Percentiles rank a stretch among this genome's conserved stretches.
These are phyloP conservation scores for Aplidium turbinatum DNA, from an alignment of 23 tunicate genomes.

Conservation along the genomic window DNA sequence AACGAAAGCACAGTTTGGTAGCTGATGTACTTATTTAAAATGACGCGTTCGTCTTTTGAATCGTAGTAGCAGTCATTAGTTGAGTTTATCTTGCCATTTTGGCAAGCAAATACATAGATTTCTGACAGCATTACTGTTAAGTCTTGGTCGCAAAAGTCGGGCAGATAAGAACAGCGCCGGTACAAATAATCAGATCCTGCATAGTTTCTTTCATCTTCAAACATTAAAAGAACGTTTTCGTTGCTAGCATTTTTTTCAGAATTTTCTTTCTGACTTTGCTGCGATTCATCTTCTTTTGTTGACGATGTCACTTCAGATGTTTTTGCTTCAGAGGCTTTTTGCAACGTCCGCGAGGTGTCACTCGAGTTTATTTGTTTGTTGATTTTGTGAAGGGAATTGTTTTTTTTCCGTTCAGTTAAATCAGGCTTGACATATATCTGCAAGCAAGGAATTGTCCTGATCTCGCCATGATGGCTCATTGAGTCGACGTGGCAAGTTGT, in stretches of 20 bases:
- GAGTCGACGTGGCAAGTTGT: constrained; percentile 59
- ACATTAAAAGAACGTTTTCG: constrained; percentile 40
- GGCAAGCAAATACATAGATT: constrained; percentile 27
- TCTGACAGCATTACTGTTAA: constrained; percentile 12
- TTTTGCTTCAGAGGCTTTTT: no score
- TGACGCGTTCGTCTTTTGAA: constrained; percentile 29
- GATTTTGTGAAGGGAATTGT: neutral
- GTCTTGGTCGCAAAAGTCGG: constrained; percentile 47
- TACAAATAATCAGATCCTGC: constrained; percentile 57
- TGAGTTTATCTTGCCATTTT: constrained; percentile 45
- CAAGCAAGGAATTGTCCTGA: constrained; percentile 51
- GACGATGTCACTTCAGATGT: no score
- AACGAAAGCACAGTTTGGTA: constrained; percentile 26
- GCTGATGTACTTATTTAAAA: constrained; percentile 15
- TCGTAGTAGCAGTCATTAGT: constrained; percentile 54
- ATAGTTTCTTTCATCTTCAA: constrained; percentile 70
- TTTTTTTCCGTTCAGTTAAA: neutral
- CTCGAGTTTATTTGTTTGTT: neutral
- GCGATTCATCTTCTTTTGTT: no score
- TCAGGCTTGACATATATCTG: constrained; percentile 65
- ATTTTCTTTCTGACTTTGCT: no score
- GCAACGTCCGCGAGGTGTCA: neutral
- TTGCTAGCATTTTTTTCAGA: no score
- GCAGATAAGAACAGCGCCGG: constrained; percentile 75
- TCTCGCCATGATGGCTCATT: constrained; percentile 41